These are phyloP conservation scores for Nasonia giraulti DNA, from an alignment of 1,140 invertebrate species.

Conservation along the genomic window DNA sequence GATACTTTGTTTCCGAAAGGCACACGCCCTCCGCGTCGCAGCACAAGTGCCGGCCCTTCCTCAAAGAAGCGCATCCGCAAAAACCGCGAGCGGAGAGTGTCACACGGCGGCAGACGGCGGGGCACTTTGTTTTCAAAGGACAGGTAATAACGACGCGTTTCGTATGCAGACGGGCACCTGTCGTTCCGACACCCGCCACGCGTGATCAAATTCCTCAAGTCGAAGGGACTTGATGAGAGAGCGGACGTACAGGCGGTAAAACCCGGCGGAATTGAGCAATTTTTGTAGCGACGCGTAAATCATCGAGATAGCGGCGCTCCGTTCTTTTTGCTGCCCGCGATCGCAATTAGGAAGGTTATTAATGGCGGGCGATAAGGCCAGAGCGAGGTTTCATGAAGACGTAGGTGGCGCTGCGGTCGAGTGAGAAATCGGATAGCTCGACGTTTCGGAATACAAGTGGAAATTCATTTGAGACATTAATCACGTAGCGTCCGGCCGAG, in stretches of 20 bases:
- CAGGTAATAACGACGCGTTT: conserved; percentile 66
- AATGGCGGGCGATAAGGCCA: not conserved
- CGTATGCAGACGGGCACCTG: conserved; percentile 65
- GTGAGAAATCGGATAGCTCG: not conserved
- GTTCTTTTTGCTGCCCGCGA: not conserved
- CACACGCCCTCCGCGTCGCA: not conserved
- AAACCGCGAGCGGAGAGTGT: not conserved
- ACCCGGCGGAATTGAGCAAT: conserved; percentile 5
- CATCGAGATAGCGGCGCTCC: not conserved
- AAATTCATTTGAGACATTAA: not conserved
- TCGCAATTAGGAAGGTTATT: conserved; percentile 11
- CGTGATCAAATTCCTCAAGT: conserved; percentile 66
- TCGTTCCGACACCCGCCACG: conserved; percentile 65
- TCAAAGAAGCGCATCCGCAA: not conserved
- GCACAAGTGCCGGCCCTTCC: not conserved
- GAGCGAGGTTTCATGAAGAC: not conserved
- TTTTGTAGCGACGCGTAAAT: conserved; percentile 20
- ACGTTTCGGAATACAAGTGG: not conserved
- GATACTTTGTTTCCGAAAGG: not conserved
- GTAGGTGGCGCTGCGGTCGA: conserved; percentile 1
- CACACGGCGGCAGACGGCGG: not conserved
- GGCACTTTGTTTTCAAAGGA: conserved; percentile 64
- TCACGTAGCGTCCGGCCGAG: not conserved
- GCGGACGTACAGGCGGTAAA: not conserved
- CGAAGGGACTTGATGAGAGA: conserved; percentile 34